These are phyloP conservation scores for Heliconius ethilla DNA, from an alignment of 2,888 invertebrate genomes.

Conservation along the genomic window DNA sequence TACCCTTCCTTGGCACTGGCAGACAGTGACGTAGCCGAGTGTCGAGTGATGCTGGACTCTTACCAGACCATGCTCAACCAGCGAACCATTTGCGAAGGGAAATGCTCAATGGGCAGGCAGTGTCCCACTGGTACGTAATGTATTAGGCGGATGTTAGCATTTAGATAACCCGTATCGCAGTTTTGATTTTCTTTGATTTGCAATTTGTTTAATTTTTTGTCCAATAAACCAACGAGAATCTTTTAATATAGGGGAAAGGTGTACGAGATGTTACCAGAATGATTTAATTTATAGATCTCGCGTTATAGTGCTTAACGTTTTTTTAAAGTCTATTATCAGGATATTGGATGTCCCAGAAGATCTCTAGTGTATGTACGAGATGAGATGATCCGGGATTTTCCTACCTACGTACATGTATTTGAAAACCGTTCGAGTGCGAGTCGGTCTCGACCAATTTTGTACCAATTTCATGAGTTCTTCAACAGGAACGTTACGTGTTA, in stretches of 20 bases:
- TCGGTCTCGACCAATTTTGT: no score
- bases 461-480: no score
- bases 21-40: slow-evolving; percentile 88
- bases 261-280: no score
- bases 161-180: slow-evolving; percentile 22
- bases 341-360: no score
- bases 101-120: slow-evolving; percentile 90
- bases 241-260: not conserved
- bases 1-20: slow-evolving; percentile 90
- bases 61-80: slow-evolving; percentile 91
- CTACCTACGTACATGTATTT: no score
- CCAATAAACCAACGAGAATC: not conserved
- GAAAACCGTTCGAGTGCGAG: no score
- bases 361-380: no score
- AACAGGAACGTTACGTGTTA: no score
- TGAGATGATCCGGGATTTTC: no score
- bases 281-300: no score
- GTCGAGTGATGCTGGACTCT: slow-evolving; percentile 86
- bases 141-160: slow-evolving; percentile 15
- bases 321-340: no score
- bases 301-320: no score
- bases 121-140: slow-evolving; percentile 88
- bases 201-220: slow-evolving; percentile 18
- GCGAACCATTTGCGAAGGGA: slow-evolving; percentile 92
- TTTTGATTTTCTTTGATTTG: slow-evolving; percentile 26